These are phyloP conservation scores for Phocoena sinus DNA, from an alignment of 2,113 vertebrate species.

Conservation along the genomic window DNA sequence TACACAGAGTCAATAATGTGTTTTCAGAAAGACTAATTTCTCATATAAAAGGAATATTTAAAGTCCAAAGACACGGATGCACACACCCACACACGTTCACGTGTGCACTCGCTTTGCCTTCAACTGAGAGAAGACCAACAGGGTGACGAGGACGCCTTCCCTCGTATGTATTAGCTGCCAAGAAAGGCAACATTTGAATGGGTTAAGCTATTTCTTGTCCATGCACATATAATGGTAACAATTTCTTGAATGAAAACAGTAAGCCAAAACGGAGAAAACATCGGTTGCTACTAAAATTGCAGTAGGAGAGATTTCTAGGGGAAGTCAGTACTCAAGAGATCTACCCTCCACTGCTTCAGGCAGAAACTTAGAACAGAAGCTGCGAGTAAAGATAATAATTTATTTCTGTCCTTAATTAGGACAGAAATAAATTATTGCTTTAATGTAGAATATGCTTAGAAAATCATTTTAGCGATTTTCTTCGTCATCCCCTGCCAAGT, in stretches of 20 bases:
- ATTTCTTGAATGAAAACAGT: not conserved
- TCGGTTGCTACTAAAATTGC: not conserved
- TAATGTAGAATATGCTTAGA: not conserved
- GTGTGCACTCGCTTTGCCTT: not conserved
- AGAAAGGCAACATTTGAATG: fast-evolving
- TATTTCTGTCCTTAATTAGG: not conserved
- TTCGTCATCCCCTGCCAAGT: not conserved
- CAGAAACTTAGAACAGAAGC: not conserved
- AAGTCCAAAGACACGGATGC: not conserved
- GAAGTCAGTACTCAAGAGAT: not conserved
- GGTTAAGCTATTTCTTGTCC: fast-evolving
- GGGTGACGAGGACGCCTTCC: fast-evolving
- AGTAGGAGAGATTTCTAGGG: not conserved
- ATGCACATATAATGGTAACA: fast-evolving
- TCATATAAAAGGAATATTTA: not conserved
- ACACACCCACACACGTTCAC: fast-evolving
- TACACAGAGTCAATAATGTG: fast-evolving
- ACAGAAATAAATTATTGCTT: not conserved
- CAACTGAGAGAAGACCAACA: fast-evolving
- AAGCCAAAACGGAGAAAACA: not conserved
- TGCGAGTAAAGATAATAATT: not conserved
- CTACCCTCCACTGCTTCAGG: not conserved
- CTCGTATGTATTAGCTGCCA: fast-evolving
- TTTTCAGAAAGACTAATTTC: not conserved
- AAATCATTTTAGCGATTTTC: not conserved